Percentiles rank a stretch among this genome's conserved stretches.
phyloP scores from a whole-genome alignment of 2,113 vertebrate species.

The Eurystomus gularis region DNA sequence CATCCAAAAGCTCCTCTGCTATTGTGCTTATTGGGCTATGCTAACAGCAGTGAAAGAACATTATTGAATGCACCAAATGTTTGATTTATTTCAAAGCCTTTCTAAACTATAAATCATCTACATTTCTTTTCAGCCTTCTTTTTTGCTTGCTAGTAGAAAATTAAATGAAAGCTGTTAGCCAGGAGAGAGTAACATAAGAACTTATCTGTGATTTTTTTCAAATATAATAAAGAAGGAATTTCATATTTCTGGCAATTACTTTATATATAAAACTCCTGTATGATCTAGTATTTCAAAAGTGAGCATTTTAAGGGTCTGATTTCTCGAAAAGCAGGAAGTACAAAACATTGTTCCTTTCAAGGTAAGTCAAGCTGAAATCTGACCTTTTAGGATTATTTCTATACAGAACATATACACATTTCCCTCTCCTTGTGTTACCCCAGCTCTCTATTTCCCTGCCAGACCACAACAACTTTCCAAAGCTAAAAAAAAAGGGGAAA shows the following conservation, averaged over 20 bases:
- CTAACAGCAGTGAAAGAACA: not conserved
- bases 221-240: not conserved
- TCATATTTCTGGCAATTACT: not conserved
- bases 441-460: not conserved
- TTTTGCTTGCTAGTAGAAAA: not conserved
- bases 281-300: not conserved
- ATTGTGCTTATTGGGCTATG: not conserved
- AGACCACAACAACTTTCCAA: not conserved
- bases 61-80: not conserved
- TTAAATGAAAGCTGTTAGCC: not conserved
- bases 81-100: constrained; percentile 18
- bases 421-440: not conserved
- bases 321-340: not conserved
- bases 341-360: not conserved
- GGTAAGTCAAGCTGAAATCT: not conserved
- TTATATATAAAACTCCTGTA: not conserved
- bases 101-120: not conserved
- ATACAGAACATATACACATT: not conserved
- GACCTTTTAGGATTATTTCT: not conserved
- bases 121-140: not conserved
- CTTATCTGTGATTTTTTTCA: not conserved
- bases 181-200: not conserved
- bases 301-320: not conserved
- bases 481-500: fast-evolving
- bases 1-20: not conserved